Percentiles rank a stretch among this genome's conserved stretches.
Evolutionary conservation across 2,113 vertebrate species (phyloP).

Genomic region (Penelope pileata): DNA sequence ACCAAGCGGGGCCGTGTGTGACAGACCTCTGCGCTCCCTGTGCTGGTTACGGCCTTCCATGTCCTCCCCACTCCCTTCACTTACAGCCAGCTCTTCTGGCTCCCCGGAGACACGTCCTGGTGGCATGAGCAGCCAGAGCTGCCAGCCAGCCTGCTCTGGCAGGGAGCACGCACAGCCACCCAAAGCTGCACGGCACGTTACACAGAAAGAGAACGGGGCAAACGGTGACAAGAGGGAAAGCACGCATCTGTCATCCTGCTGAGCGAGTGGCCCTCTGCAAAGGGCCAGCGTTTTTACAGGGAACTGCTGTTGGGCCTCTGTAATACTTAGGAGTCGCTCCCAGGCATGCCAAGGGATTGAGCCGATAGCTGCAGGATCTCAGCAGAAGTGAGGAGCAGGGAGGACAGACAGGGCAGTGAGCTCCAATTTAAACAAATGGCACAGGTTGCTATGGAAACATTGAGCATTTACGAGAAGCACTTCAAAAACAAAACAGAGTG

Average conservation of each 20-base stretch:
- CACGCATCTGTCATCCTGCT: background rate
- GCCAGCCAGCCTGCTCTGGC: background rate
- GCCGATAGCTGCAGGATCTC: background rate
- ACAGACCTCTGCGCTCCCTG: background rate
- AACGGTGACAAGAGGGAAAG: background rate
- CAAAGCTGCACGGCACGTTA: background rate
- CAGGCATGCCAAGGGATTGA: background rate
- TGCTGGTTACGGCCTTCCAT: background rate
- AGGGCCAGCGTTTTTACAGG: rapidly evolving
- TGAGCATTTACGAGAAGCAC: conserved; percentile 29
- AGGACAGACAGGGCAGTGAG: background rate
- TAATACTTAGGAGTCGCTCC: background rate
- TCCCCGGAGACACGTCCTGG: rapidly evolving
- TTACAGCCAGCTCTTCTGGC: background rate
- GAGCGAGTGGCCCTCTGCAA: background rate
- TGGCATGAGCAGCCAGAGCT: rapidly evolving
- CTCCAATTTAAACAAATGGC: conserved; percentile 48
- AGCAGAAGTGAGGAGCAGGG: background rate
- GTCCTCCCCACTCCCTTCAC: background rate
- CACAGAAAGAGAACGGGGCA: background rate
- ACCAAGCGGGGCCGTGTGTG: background rate
- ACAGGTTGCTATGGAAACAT: conserved; percentile 67
- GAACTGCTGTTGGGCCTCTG: background rate
- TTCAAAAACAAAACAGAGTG: conserved; percentile 13
- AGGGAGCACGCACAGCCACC: background rate